Base-by-base conservation (phyloP, 2,888 invertebrate species). In the Pristionchus fissidentatus region DNA sequence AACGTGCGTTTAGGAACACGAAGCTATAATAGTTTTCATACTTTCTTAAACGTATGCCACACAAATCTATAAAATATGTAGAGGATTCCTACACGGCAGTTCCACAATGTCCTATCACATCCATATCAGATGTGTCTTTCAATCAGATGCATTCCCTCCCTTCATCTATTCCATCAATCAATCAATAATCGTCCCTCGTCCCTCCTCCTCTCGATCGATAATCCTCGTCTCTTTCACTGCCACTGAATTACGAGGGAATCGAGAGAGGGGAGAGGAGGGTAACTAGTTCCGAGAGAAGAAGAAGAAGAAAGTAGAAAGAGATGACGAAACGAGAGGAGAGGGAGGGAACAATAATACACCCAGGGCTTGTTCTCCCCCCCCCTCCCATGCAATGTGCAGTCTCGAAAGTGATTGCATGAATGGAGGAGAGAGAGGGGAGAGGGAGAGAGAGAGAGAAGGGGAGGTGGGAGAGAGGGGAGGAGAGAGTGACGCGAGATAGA, bases 301-400 rank as follows among this genome's bases (percentile, higher is more conserved):
- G 43, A 73, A 73, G 46, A 73, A 73, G 73, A 73, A 73, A 62
- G 62, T 62, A 62, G 62, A 62, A 62, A 62, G 62, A 62, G 62
- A 62, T 62, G 62, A 62, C 62, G 73, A 73, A 73, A 73, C 43
- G 46, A 46, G 41, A 73, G 73, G 73, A n/a, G n/a, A n/a, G 73
- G 41, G 46, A 73, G 73, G 41, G 73, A 73, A 73, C 46, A 73
- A 46, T 46, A 73, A 73, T 41, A 73, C 41, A 73, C 73, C 26
- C 46, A 19, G 62, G 62, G 62, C 62, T 62, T 62, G 62, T 62
- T 62, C 62, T 32, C 32, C 13, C 26, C 57, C 57, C 41, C 35
- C 35, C 38, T 38, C 70, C 70, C n/a, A 70, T 41, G 26, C 46
- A 43, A 73, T 46, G 46, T 41, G 46, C 43, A 43, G 46, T 46